These are phyloP conservation scores for Eledona agricola DNA, from an alignment of 2,888 invertebrate species.

Conservation along the genomic window DNA sequence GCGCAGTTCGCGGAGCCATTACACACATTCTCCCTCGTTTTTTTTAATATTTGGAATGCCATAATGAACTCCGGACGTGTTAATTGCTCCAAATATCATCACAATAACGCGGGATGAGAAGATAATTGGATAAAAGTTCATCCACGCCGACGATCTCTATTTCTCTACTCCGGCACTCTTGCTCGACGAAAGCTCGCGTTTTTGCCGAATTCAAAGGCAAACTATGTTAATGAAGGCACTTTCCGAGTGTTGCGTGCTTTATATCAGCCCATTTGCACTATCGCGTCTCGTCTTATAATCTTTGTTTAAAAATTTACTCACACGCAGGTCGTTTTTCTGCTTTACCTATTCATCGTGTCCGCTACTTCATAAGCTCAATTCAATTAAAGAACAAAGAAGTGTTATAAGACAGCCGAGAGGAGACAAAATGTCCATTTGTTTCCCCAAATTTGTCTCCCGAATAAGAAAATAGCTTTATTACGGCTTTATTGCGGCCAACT, in stretches of 20 bases:
- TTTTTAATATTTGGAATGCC: slow-evolving; percentile 35
- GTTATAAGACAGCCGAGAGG: slow-evolving; percentile 30
- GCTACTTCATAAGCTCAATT: too few relatives aligned
- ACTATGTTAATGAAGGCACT: slow-evolving; percentile 23
- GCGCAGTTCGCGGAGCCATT: slow-evolving; percentile 26
- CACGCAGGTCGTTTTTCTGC: too few relatives aligned
- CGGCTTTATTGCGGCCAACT: slow-evolving; percentile 30
- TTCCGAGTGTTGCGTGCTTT: slow-evolving; percentile 17
- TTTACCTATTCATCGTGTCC: too few relatives aligned
- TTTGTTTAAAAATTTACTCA: slow-evolving; percentile 4
- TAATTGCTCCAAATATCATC: slow-evolving; percentile 16
- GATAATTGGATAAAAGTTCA: slow-evolving; percentile 17
- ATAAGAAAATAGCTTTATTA: slow-evolving; percentile 36
- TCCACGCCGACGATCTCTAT: not conserved
- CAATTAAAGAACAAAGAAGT: slow-evolving; percentile 24
- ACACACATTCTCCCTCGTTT: slow-evolving; percentile 22
- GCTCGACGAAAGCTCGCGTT: slow-evolving; percentile 1
- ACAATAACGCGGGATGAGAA: slow-evolving; percentile 20
- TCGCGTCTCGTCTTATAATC: slow-evolving; percentile 9
- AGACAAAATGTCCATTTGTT: slow-evolving; percentile 37
- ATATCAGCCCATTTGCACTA: slow-evolving; percentile 18
- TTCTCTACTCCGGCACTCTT: not conserved
- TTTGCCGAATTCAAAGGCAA: slow-evolving; percentile 16
- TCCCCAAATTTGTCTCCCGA: slow-evolving; percentile 34
- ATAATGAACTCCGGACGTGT: slow-evolving; percentile 14